phyloP scores from a whole-genome alignment of 2,113 vertebrate genomes.

The Apteryx mantelli region DNA sequence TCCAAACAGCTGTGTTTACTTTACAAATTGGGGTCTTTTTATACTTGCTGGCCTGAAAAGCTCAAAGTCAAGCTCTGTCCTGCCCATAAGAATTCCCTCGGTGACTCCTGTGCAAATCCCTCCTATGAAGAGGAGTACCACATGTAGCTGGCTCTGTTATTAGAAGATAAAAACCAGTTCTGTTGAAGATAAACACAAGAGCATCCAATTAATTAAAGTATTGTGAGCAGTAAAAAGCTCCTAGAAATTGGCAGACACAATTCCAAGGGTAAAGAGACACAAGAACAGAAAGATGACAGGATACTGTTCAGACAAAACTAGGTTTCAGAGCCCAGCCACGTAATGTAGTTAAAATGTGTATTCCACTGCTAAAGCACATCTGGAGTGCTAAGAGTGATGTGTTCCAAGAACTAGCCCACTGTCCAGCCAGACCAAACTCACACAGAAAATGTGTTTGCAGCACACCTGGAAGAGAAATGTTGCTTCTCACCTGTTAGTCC shows the following conservation, averaged over 20 bases:
- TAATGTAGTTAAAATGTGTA: accelerated
- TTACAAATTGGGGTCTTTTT: background rate
- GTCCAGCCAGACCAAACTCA: background rate
- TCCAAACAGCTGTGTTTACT: background rate
- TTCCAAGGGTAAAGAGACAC: background rate
- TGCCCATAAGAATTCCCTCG: background rate
- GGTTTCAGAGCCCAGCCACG: background rate
- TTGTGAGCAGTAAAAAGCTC: background rate
- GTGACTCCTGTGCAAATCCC: background rate
- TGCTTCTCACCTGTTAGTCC: background rate
- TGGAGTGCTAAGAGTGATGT: background rate
- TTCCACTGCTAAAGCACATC: accelerated
- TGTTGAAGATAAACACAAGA: background rate
- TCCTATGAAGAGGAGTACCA: background rate
- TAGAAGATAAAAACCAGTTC: background rate
- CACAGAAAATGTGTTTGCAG: background rate
- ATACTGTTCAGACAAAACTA: background rate
- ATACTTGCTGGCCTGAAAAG: background rate
- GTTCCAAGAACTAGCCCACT: background rate
- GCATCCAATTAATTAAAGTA: background rate
- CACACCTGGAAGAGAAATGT: background rate
- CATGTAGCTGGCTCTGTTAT: background rate
- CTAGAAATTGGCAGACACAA: background rate
- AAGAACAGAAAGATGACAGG: background rate
- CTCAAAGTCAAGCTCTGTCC: background rate